These are phyloP conservation scores for Penaeus monodon DNA, from an alignment of 2,888 invertebrate genomes.

Conservation along the genomic window DNA sequence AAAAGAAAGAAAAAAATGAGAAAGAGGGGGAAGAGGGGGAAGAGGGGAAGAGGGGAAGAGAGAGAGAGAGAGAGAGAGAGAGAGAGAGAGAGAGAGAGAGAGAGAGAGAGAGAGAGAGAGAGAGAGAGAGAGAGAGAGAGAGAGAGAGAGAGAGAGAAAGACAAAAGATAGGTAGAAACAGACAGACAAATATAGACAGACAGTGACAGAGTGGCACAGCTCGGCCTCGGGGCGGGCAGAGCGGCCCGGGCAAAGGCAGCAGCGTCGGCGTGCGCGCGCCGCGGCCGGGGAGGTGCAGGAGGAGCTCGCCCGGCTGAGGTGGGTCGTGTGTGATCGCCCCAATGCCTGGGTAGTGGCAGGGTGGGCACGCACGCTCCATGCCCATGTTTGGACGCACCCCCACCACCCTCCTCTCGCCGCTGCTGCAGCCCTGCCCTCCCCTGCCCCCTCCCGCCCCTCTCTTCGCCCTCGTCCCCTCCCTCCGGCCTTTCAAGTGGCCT, in stretches of 20 bases:
- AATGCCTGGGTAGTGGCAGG: slow-evolving; percentile 16
- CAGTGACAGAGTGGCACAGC: background rate
- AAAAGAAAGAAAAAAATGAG: too few species aligned
- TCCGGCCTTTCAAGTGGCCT: too few species aligned
- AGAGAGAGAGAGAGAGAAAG: too few species aligned
- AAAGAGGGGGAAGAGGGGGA: too few species aligned
- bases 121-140: too few species aligned
- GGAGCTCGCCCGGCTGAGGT: background rate
- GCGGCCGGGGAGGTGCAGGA: too few species aligned
- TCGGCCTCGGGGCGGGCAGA: background rate
- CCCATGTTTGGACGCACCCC: slow-evolving; percentile 39
- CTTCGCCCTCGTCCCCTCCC: background rate
- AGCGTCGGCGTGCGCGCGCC: background rate
- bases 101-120: too few species aligned
- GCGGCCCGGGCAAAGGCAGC: slow-evolving; percentile 11
- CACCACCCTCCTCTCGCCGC: background rate
- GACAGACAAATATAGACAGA: background rate
- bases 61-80: too few species aligned
- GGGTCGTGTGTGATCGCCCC: slow-evolving; percentile 10
- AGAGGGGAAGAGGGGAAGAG: too few species aligned
- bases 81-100: too few species aligned
- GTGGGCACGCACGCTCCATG: too few species aligned
- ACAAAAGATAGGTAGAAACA: background rate
- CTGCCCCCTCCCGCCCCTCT: background rate
- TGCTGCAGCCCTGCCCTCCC: background rate